phyloP scores from a whole-genome alignment of 1,140 invertebrate genomes.

The Brachionus koreanus region DNA sequence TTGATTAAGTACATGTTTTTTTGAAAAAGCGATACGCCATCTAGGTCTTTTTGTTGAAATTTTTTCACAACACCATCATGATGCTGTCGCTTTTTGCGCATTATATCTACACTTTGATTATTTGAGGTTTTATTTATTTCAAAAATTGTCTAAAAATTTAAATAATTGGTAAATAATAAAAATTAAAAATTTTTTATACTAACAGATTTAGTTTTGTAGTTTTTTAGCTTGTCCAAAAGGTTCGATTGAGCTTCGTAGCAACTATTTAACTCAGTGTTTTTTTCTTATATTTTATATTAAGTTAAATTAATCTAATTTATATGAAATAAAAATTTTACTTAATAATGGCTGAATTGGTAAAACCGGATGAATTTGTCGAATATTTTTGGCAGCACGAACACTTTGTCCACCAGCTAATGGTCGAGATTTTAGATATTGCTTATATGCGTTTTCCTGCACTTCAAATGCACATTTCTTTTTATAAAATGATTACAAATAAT shows the following conservation, averaged over 20 bases:
- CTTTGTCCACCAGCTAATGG: not conserved
- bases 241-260: slow-evolving; percentile 10
- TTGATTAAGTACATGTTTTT: slow-evolving; percentile 22
- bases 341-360: slow-evolving; percentile 23
- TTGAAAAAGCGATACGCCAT: slow-evolving; percentile 3
- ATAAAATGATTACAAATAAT: not conserved
- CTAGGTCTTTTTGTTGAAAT: slow-evolving; percentile 32
- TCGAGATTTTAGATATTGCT: slow-evolving; percentile 44
- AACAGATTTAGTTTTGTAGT: slow-evolving; percentile 34
- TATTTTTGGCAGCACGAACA: slow-evolving; percentile 40
- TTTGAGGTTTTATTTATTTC: slow-evolving; percentile 36
- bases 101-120: not conserved
- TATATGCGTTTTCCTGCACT: slow-evolving; percentile 42
- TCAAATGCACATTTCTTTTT: slow-evolving; percentile 35
- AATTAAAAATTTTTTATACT: not conserved
- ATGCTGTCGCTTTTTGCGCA: not conserved
- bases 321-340: not conserved
- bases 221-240: slow-evolving; percentile 24
- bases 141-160: slow-evolving; percentile 42
- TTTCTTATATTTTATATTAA: not conserved
- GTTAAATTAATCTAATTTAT: not conserved
- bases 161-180: too few species aligned
- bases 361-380: not conserved
- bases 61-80: slow-evolving; percentile 37
- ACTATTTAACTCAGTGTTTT: not conserved